Evolutionary conservation across 2,797 vertebrate genomes (phyloP), one percentile per base, ranked within the genome.

Genomic region (Argyrosomus regius): DNA sequence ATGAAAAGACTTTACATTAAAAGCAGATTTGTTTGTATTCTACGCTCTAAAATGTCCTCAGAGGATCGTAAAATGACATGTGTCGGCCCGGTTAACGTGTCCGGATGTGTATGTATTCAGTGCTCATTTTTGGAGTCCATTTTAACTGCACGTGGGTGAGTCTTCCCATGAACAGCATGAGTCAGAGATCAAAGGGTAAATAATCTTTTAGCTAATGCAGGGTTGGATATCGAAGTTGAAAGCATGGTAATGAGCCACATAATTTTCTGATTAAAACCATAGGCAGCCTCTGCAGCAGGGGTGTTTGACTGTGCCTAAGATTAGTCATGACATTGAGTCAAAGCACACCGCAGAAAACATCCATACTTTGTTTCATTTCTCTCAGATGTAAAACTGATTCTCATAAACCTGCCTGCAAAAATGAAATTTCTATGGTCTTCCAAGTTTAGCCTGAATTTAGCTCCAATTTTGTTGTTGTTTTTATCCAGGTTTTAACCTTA

Each of bases 141-240:
- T 86, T 83, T 43, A 66, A 59, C 80, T 65, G 81, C 50, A 77
- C 75, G 89, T 89, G 84, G 77, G 78, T 84, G 86, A 83, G 58
- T 3, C 53, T 87, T 80, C 43, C 43, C 75, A 78, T 80, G 82
- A 81, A 78, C 77, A 89, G 81, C 67, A 11, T 83, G 84, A 87
- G 69, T 88, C 89, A 90, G 72, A 84, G 81, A 87, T 88, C 80
- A 85, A 41, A 89, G 80, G 79, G 72, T 82, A 77, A 86, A 80
- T 67, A 54, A 77, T 82, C 20, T 87, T 78, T 88, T 83, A 59
- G 68, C 57, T 81, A 64, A 87, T 76, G 72, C 67, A 77, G 60
- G 68, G 39, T 41, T 75, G 75, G 63, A 86, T 83, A 59, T 83
- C 7, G 50, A 58, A 82, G 78, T 68, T 84, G 88, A 88, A 87